Base-by-base conservation (phyloP, 2,113 vertebrate species). In the Aramus guarauna region DNA sequence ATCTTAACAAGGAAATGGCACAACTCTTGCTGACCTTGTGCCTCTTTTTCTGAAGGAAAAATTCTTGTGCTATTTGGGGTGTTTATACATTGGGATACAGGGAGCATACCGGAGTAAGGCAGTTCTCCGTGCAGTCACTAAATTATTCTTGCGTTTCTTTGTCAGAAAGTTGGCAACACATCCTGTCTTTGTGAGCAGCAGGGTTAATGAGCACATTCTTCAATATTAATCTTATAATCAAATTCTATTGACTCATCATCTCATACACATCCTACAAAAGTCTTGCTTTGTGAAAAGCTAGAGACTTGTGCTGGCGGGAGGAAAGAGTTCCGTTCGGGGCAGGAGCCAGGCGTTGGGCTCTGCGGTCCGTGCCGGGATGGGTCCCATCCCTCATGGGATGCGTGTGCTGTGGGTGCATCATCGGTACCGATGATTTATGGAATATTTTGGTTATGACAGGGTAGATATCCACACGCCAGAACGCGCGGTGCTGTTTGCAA, bases 401-500 rank as follows among this genome's bases (percentile, higher is more conserved):
- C 0, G 9, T 21, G 27, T 18, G 50, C 63, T 59, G 13, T 2
- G 16, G 39, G 50, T 6, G 9, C 73, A 3, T 83, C 43, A 1
- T 18, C 5, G 1, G 34, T 13, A 1, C 45, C 15, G 68, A 43
- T 37, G 43, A 29, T 53, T 66, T 75, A 1, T 0, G 5, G 67
- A n/a, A n/a, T 71, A 2, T n/a, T 92, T 63, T 50, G 58, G 34
- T 59, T 52, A 2, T 23, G 76, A 74, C 4, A 5, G 23, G 48
- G 9, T 27, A 56, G 77, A 15, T 1, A 5, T 48, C 9, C 9
- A 2, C 15, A 5, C 2, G 4, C 16, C 53, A n/a, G 56, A 14
- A 12, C 0, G 0, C 0, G 5, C 0, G 5, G 17, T 24, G 32
- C 30, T 12, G 32, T 43, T 87, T 9, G n/a, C 37, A 50, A 27